Evolutionary conservation across 1,140 invertebrate species (phyloP), one percentile per base, ranked within the genome.

Genomic region (Hirudo medicinalis): DNA sequence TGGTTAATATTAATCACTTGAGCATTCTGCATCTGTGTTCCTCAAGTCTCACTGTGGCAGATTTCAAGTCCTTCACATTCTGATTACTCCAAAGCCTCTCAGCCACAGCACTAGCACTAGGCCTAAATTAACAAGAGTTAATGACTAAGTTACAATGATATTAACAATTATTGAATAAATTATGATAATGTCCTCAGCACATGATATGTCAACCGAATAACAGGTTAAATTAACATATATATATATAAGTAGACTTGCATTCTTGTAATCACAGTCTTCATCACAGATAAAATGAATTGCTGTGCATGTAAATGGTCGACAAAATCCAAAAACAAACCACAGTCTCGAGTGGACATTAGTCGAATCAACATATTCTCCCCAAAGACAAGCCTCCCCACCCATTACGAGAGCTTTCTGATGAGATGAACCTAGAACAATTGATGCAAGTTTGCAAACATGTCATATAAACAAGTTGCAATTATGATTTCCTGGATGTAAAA

Each of bases 11-110:
- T 57, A 60, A 88, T 68, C 88, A 86, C 76, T 82, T 85, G 67
- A 90, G 86, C 86, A 95, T 88, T 19, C 91, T 83, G 81, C 92
- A 95, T 17, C 88, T 82, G 75, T 93, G 90, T 79, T 92, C 90
- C 77, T 92, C 90, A 0, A 94, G 77, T 63, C 91, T 83, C 49
- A 82, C 76, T 0, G 80, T 77, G 1, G 87, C 88, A 55, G 78
- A 67, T 1, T 73, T 67, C 0, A 73, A 67, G 69, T 82, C 75
- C 20, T 81, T 82, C 3, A 82, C 75, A 19, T 84, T 86, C 32
- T 74, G 71, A 20, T 76, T 73, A 73, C 82, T 85, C 93, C 93
- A 97, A 0, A 94, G 83, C 75, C 88, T 85, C 81, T 96, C 93
- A 3, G 91, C 92, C 0, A 88, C 85, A 0, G 90, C 90, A 72